Evolutionary conservation across 2,888 invertebrate genomes (phyloP), one percentile per base, ranked within the genome.

Genomic region (Euzophera pinguis): DNA sequence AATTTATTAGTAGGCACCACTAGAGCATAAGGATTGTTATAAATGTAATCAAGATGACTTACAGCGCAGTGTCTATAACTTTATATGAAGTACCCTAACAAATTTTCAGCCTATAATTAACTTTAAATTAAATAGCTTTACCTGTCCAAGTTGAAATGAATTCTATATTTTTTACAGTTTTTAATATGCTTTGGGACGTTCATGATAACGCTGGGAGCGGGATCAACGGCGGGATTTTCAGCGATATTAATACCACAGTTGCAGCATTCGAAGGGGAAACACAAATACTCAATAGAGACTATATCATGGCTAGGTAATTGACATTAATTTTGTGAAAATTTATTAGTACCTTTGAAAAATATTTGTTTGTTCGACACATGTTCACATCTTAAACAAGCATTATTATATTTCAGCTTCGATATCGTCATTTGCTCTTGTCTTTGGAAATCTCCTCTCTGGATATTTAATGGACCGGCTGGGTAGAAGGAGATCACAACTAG

Each of bases 241-340:
- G 93, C 93, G 2, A 90, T 93, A 10, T 78, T 93, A 10, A 84
- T 94, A 53, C 93, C 93, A 0, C 93, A 93, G 67, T 71, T 94
- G 16, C 67, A 77, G 57, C 62, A 78, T 41, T 72, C 63, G 1
- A 81, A 85, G 57, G 79, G 84, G 13, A 77, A 74, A 42, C 71
- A 84, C 7, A 82, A 86, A 49, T 81, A 90, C 27, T 86, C 84
- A 6, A 74, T 75, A 8, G 91, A 92, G 62, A 76, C 92, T 73
- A 86, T 87, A 42, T 93, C 93, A 50, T 93, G 93, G 93, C 91
- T 93, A 71, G 93, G 93, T 92, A 85, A 66, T 22, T 22, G 22
- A 22, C 22, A 22, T 3, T 22, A 3, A 22, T 22, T 22, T 22
- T 22, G 5, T 22, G 22, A 22, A 22, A 22, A 22, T 3, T 5